Percentiles rank a stretch among this genome's conserved stretches.
These are phyloP conservation scores for Agrotis puta DNA, from an alignment of 2,888 invertebrate genomes.

Conservation along the genomic window DNA sequence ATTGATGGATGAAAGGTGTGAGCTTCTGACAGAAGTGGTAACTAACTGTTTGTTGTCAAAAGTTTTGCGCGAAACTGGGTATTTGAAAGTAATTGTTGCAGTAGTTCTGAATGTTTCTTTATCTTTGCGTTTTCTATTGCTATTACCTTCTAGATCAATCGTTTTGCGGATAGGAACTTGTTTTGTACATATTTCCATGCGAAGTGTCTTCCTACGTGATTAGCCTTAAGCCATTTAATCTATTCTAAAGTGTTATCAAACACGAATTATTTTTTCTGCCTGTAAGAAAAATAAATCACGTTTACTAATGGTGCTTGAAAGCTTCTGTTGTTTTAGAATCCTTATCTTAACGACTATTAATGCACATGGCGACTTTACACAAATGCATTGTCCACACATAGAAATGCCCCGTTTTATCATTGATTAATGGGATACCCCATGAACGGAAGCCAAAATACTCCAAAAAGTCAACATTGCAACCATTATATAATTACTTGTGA, in stretches of 20 bases:
- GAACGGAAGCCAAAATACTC: constrained; percentile 89
- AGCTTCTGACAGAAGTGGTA: constrained; percentile 37
- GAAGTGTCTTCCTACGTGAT: constrained; percentile 3
- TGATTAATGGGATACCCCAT: constrained; percentile 83
- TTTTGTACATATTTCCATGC: constrained; percentile 9
- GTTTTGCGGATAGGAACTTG: constrained; percentile 9
- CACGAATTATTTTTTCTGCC: no score
- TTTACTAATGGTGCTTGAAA: constrained; percentile 21
- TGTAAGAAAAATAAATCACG: constrained; percentile 13
- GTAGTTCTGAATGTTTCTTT: constrained; percentile 8
- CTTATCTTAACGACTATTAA: constrained; percentile 55
- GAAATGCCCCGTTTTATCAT: constrained; percentile 70
- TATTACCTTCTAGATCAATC: background rate
- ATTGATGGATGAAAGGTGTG: constrained; percentile 59
- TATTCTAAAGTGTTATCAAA: background rate
- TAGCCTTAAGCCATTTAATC: constrained; percentile 2
- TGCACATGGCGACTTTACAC: constrained; percentile 49
- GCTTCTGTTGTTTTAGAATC: constrained; percentile 27
- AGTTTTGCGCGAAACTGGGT: constrained; percentile 21
- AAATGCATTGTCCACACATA: constrained; percentile 57
- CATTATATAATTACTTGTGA: constrained; percentile 86
- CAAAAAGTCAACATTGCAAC: constrained; percentile 84
- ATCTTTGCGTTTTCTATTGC: background rate
- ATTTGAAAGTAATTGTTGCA: constrained; percentile 19
- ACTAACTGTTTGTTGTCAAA: constrained; percentile 43